phyloP scores from a whole-genome alignment of 2,888 invertebrate genomes.

The Acronicta psi region DNA sequence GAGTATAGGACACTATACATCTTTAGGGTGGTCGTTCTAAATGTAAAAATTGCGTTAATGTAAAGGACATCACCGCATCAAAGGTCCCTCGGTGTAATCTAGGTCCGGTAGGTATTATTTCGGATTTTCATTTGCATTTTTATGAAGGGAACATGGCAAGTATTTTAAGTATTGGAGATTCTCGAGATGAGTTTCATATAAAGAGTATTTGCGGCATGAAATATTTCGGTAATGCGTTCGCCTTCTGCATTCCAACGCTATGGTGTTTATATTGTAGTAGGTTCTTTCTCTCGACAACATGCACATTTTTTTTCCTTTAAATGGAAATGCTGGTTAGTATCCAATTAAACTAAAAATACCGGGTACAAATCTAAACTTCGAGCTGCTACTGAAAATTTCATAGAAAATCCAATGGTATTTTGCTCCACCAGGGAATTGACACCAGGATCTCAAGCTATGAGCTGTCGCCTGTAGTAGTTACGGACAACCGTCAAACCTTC shows the following conservation, averaged over 20 bases:
- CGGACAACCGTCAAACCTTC: no score
- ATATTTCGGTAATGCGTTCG: slow-evolving; percentile 42
- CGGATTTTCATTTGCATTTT: slow-evolving; percentile 56
- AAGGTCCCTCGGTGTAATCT: slow-evolving; percentile 30
- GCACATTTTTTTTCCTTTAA: no score
- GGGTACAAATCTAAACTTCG: no score
- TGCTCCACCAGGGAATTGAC: no score
- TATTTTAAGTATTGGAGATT: slow-evolving; percentile 53
- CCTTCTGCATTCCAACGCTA: slow-evolving; percentile 14
- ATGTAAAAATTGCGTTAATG: slow-evolving; percentile 42
- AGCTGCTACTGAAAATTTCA: no score
- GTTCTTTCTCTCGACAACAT: no score
- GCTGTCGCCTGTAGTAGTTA: no score
- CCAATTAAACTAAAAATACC: no score
- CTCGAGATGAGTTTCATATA: slow-evolving; percentile 46
- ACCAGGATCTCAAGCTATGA: no score
- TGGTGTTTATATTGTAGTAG: slow-evolving; percentile 16
- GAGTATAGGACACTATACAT: no score
- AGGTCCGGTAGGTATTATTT: slow-evolving; percentile 40
- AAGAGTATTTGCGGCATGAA: slow-evolving; percentile 33
- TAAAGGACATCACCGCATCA: slow-evolving; percentile 21
- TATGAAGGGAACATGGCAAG: slow-evolving; percentile 50
- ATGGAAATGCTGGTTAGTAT: no score
- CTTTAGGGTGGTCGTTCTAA: slow-evolving; percentile 30
- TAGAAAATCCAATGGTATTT: no score